phyloP scores from a whole-genome alignment of 2,113 vertebrate species.

The Gymnorhina tibicen region DNA sequence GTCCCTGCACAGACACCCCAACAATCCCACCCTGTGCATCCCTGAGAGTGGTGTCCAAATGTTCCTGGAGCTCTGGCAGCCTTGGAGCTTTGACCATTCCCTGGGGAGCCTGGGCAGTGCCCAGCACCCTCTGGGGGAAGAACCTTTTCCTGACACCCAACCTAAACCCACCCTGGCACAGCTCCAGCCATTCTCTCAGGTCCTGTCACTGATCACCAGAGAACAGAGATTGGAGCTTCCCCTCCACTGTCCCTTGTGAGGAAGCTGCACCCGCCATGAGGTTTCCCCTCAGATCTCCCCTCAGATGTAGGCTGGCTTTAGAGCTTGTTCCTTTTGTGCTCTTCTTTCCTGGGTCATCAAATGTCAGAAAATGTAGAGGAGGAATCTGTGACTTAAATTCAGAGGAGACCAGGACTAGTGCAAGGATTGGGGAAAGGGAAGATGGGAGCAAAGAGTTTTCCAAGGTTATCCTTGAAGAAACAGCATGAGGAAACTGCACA shows the following conservation, averaged over 20 bases:
- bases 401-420: neutral
- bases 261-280: neutral
- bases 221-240: neutral
- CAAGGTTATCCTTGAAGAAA: neutral
- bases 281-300: neutral
- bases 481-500: fast-evolving
- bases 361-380: neutral
- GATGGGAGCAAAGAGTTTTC: neutral
- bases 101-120: neutral
- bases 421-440: neutral
- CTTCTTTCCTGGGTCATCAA: neutral
- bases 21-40: neutral
- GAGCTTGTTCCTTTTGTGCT: neutral
- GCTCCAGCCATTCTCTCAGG: fast-evolving
- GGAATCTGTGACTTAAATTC: neutral
- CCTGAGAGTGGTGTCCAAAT: fast-evolving
- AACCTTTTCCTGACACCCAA: fast-evolving
- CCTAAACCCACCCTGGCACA: fast-evolving
- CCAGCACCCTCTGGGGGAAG: neutral
- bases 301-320: neutral
- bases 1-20: neutral
- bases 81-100: fast-evolving
- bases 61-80: neutral
- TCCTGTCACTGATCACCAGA: neutral
- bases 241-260: neutral